Conservation (phyloP, 2,113 vertebrate genomes). For the Mungos mungo region DNA sequence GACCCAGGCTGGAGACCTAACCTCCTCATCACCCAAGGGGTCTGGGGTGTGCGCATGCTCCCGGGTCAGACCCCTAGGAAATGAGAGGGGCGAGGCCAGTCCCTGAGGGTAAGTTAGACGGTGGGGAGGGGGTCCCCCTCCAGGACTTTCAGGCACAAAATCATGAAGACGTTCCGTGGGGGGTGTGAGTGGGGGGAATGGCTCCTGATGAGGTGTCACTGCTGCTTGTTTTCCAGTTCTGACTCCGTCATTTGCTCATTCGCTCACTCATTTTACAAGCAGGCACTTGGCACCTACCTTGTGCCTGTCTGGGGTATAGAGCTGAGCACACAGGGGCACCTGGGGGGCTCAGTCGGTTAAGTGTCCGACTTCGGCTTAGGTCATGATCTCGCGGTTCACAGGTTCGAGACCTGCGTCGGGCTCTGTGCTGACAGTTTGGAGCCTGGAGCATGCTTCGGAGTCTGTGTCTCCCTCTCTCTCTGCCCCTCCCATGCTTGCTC, state of each 20-base stretch:
- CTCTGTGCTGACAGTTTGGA: too few species aligned
- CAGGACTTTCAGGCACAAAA: not conserved
- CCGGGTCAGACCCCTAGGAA: not conserved
- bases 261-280: not conserved
- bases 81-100: not conserved
- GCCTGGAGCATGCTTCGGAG: too few species aligned
- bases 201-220: not conserved
- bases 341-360: too few species aligned
- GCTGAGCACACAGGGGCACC: not conserved
- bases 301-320: not conserved
- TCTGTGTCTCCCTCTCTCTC: too few species aligned
- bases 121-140: not conserved
- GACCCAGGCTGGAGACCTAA: not conserved
- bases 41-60: not conserved
- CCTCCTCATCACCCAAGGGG: not conserved
- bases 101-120: not conserved
- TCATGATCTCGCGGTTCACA: too few species aligned
- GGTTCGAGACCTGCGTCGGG: accelerated
- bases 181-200: too few species aligned
- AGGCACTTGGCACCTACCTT: accelerated
- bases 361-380: too few species aligned
- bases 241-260: not conserved
- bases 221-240: not conserved
- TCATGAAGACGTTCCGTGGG: too few species aligned
- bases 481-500: too few species aligned